phyloP scores from a whole-genome alignment of 1,140 invertebrate genomes.

The Nasonia vitripennis region DNA sequence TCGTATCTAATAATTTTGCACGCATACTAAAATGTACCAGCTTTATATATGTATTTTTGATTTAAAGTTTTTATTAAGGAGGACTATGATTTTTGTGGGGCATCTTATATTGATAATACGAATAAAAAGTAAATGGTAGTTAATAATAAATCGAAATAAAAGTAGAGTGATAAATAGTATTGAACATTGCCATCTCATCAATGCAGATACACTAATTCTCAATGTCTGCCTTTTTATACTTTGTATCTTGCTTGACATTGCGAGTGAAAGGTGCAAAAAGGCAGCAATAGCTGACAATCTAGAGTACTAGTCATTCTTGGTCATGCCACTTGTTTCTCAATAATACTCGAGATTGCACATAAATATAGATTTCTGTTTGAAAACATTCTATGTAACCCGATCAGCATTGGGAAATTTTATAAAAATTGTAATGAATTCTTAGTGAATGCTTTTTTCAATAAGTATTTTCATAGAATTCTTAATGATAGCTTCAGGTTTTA shows the following conservation, averaged over 20 bases:
- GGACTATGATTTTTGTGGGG: neutral
- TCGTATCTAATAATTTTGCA: conserved; percentile 30
- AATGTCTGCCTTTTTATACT: neutral
- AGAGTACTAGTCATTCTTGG: conserved; percentile 7
- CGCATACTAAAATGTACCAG: neutral
- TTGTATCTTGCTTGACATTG: conserved; percentile 22
- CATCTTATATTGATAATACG: too few species aligned
- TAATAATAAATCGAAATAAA: neutral
- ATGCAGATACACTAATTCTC: neutral
- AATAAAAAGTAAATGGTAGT: neutral
- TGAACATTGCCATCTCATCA: neutral
- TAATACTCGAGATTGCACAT: neutral
- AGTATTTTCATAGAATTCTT: too few species aligned
- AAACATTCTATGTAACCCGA: neutral
- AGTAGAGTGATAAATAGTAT: neutral
- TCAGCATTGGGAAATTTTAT: too few species aligned
- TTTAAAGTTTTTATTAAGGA: neutral
- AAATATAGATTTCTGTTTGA: neutral
- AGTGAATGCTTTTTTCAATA: too few species aligned
- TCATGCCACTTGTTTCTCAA: conserved; percentile 19
- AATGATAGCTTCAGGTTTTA: too few species aligned
- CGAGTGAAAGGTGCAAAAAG: conserved; percentile 37
- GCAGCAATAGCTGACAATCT: conserved; percentile 3
- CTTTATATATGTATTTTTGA: neutral
- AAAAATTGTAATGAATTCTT: too few species aligned